Evolutionary conservation across 2,797 vertebrate genomes (phyloP).

Genomic region (Ctenopoma kingsleyae): DNA sequence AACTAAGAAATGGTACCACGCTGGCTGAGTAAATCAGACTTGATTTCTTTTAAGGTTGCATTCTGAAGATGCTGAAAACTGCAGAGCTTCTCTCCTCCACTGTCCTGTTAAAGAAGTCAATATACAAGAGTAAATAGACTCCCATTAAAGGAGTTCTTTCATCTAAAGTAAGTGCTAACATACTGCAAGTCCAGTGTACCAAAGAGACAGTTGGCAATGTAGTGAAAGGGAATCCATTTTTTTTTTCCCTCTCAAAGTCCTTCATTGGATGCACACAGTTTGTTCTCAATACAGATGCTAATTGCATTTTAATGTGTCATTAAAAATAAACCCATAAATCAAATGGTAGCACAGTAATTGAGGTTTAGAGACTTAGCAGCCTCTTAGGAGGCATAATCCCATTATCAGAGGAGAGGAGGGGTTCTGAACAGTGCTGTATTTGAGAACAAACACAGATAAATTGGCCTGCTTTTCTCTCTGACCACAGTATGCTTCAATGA

Average conservation of each 20-base stretch:
- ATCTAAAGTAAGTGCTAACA: conserved; percentile 59
- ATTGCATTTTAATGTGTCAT: conserved; percentile 88
- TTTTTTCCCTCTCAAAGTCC: conserved; percentile 64
- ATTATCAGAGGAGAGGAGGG: conserved; percentile 60
- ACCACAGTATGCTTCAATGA: conserved; percentile 43
- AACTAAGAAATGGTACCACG: conserved; percentile 27
- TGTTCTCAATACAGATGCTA: conserved; percentile 85
- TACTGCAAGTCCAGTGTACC: conserved; percentile 36
- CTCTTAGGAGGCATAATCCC: conserved; percentile 79
- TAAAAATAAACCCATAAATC: conserved; percentile 87
- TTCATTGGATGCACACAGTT: conserved; percentile 80
- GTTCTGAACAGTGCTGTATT: conserved; percentile 50
- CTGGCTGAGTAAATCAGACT: conserved; percentile 32
- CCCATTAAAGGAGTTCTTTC: conserved; percentile 63
- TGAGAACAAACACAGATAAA: conserved; percentile 69
- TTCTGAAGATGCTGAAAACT: conserved; percentile 17
- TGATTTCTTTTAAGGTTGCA: conserved; percentile 19
- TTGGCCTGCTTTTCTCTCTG: conserved; percentile 32
- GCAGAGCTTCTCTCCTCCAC: conserved; percentile 17
- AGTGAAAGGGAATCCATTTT: conserved; percentile 59
- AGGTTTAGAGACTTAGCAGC: conserved; percentile 78
- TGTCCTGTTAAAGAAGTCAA: conserved; percentile 53
- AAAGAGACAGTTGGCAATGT: conserved; percentile 53
- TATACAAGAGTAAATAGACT: conserved; percentile 65
- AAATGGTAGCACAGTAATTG: conserved; percentile 80